Evolutionary conservation across 2,888 invertebrate species (phyloP).

Genomic region (Apodemia hepburni): DNA sequence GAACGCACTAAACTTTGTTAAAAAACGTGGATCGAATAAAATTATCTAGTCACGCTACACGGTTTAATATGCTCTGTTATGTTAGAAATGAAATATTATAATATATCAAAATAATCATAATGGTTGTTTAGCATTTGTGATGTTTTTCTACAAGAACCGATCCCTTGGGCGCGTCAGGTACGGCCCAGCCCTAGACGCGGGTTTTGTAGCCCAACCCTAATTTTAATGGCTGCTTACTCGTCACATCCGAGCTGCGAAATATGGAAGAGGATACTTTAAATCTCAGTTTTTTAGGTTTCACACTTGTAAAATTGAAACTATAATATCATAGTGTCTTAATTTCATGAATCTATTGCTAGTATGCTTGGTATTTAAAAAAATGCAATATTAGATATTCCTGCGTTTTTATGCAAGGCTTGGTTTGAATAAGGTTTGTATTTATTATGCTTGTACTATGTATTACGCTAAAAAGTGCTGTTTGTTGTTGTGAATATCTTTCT

Average conservation of each 20-base stretch:
- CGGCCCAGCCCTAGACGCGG: constrained; percentile 71
- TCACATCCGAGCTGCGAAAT: constrained; percentile 68
- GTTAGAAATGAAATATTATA: background rate
- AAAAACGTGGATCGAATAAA: too few species aligned
- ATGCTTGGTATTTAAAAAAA: too few species aligned
- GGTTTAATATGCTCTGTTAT: background rate
- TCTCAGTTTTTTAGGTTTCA: constrained; percentile 1
- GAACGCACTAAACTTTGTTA: too few species aligned
- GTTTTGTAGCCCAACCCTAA: constrained; percentile 76
- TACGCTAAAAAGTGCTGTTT: too few species aligned
- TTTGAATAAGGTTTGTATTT: too few species aligned
- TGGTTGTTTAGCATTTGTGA: constrained; percentile 38
- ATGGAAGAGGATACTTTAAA: constrained; percentile 45
- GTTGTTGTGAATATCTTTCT: too few species aligned
- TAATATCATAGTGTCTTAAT: too few species aligned
- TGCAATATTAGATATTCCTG: too few species aligned
- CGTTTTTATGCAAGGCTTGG: too few species aligned
- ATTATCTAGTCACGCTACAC: too few species aligned
- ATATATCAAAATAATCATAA: constrained; percentile 1
- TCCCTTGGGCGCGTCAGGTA: constrained; percentile 55
- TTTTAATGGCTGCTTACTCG: constrained; percentile 76
- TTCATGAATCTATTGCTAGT: too few species aligned
- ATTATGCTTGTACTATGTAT: too few species aligned
- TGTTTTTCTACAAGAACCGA: constrained; percentile 52
- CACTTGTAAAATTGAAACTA: background rate